Base-by-base conservation (phyloP, 2,888 invertebrate genomes). In the Stenodera caucasica region DNA sequence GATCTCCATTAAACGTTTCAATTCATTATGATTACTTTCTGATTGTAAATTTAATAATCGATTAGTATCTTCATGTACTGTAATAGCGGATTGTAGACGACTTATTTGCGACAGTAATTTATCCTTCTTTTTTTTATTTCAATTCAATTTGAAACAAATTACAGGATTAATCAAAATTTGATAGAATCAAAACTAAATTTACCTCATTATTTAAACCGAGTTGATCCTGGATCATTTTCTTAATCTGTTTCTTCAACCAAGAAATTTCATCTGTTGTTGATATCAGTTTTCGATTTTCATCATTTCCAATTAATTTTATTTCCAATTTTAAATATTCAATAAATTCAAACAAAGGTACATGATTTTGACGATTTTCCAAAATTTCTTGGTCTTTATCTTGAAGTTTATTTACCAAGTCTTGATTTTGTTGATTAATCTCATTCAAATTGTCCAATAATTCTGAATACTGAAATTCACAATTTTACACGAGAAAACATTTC, bases 41-140 rank as follows among this genome's bases (percentile, higher is more conserved):
- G 77, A 57, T 66, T 79, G 75, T 15, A 69, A 66, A 51, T 72
- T 73, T 26, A 77, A 63, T 14, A 70, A 59, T 33, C 73, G 66
- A 52, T 74, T 75, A 21, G 71, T 69, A 29, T 73, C 73, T 57
- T 77, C 74, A 45, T 45, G 45, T 5, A 8, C 8, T 8, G 7
- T 45, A 6, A 75, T 60, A 2, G 67, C 70, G 5, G 68, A 56
- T 40, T 75, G 72, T 58, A 77, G 64, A 32, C 70, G 63, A 7
- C 64, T 58, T 33, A 72, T 68, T 66, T 79, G 72, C 2, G 68
- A 62, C 29, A 74, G 72, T 32, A 76, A 65, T 57, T 73, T 73
- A 53, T 78, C 77, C 63, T 77, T 79, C 76, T 77, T 2, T 49
- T n/a, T n/a, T n/a, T n/a, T n/a, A n/a, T n/a, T n/a, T n/a, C n/a